A percentile compares a stretch with the other conserved stretches of the same genome.
phyloP scores from a whole-genome alignment of 2,797 vertebrate species.

The Hypotaenidia philippensis region DNA sequence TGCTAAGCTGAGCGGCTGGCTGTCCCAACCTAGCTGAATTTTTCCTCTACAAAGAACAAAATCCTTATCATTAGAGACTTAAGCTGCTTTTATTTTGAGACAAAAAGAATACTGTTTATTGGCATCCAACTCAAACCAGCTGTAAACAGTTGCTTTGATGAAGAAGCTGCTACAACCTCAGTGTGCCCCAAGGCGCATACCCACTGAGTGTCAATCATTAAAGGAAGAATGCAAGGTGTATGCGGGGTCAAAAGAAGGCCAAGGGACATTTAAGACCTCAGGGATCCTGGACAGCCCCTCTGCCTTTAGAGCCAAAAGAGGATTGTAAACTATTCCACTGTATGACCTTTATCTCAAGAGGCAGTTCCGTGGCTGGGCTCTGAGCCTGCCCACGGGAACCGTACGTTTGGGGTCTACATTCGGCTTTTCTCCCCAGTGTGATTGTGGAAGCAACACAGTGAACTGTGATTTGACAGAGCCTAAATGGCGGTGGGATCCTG shows the following conservation, averaged over 20 bases:
- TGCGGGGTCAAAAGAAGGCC: conserved; percentile 76
- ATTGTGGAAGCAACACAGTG: neutral
- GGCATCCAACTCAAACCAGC: conserved; percentile 92
- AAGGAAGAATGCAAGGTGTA: conserved; percentile 85
- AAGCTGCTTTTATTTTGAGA: conserved; percentile 91
- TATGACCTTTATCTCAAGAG: conserved; percentile 39
- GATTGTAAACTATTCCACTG: conserved; percentile 50
- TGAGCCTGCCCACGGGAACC: neutral
- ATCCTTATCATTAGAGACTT: conserved; percentile 88
- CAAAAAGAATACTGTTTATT: conserved; percentile 85
- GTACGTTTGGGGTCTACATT: neutral
- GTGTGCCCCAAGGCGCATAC: conserved; percentile 78
- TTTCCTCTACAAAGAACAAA: conserved; percentile 76
- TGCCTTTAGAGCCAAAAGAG: conserved; percentile 37
- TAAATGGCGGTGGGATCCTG: neutral
- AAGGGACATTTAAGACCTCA: conserved; percentile 65
- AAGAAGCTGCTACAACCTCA: conserved; percentile 78
- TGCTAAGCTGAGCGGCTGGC: conserved; percentile 76
- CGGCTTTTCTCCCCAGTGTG: neutral
- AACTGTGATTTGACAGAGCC: neutral
- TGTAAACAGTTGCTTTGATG: conserved; percentile 96
- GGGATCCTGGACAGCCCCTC: conserved; percentile 14
- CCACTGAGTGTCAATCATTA: conserved; percentile 85
- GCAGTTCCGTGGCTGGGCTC: neutral
- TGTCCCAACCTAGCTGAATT: conserved; percentile 78